Evolutionary conservation across 2,888 invertebrate species (phyloP), one percentile per base, ranked within the genome.

Genomic region (Agapostemon virescens): DNA sequence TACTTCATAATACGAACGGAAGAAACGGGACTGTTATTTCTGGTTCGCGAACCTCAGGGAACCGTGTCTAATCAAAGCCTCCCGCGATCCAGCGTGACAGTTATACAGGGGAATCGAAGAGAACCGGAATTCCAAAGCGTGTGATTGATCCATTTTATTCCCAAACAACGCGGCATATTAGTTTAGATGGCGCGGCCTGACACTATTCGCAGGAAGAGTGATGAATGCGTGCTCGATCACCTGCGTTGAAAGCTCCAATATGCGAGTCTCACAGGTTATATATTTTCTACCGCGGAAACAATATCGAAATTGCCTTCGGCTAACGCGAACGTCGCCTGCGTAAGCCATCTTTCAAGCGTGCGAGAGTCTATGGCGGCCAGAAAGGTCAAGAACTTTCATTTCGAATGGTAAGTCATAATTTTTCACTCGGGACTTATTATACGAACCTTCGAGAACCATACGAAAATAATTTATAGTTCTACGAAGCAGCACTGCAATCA

Each of bases 211-310:
- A 13, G 79, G 55, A 79, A 79, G 79, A 84, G 79, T 64, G 79
- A 81, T 80, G 84, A 81, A 82, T 58, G 69, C 36, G 58, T 77
- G 66, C 84, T 85, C 76, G 63, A 85, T 85, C 84, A 83, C 74
- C 45, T 33, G 30, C 30, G 82, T 45, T 74, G 64, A 74, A 74
- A 71, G 69, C 42, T 73, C 40, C 76, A 80, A 82, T 83, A 78
- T 67, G 67, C 36, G 71, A 45, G 20, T 66, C 49, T 55, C 23
- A 17, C 69, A 23, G 78, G 74, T 70, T 69, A 68, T 77, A 63
- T 73, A 77, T 77, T 73, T 77, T 73, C 70, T n/a, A 40, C 30
- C 23, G n/a, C 40, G 58, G 38, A 23, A 77, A 75, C 71, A 67
- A 71, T 72, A 77, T 58, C 58, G 67, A 36, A 67, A 72, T 45